A percentile compares a stretch with the other conserved stretches of the same genome.
Evolutionary conservation across 53 echinoderm and acorn worm species (phyloP).

Genomic region (Pentamera pediparva): DNA sequence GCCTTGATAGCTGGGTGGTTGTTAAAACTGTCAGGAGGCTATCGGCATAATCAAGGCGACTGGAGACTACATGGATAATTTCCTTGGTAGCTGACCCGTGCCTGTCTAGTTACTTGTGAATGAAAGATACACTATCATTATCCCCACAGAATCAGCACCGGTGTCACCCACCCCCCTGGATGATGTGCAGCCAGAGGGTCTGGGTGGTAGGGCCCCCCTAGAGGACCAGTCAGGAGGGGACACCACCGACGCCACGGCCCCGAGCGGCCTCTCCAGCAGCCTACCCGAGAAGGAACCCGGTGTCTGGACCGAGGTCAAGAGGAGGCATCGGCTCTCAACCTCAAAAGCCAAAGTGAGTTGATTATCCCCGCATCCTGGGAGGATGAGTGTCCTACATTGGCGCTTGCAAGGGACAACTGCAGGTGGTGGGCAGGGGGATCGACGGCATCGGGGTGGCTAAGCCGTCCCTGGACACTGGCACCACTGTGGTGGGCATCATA

Average conservation of each 20-base stretch:
- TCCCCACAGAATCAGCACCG: conserved; percentile 83
- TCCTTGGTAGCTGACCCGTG: no score
- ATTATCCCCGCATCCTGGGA: not conserved
- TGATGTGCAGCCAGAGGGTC: not conserved
- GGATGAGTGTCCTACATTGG: no score
- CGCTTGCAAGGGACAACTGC: no score
- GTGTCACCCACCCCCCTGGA: conserved; percentile 80
- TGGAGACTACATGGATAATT: no score
- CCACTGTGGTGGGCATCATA: no score
- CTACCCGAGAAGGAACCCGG: conserved; percentile 85
- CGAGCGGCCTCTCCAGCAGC: conserved; percentile 92
- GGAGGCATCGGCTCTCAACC: conserved; percentile 67
- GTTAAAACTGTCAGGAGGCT: no score
- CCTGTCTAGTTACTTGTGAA: no score
- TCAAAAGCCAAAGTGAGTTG: conserved; percentile 49
- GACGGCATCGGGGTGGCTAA: no score
- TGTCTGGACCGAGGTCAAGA: conserved; percentile 90
- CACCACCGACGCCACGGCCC: conserved; percentile 39
- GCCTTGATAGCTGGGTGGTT: no score
- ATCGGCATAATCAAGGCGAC: no score
- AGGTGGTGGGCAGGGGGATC: no score
- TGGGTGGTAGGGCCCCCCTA: not conserved
- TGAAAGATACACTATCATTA: not conserved
- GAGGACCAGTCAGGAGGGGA: conserved; percentile 3
- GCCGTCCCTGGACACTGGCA: no score